Conservation (phyloP, 2,888 invertebrate species). For the Synergus laeviventris region DNA sequence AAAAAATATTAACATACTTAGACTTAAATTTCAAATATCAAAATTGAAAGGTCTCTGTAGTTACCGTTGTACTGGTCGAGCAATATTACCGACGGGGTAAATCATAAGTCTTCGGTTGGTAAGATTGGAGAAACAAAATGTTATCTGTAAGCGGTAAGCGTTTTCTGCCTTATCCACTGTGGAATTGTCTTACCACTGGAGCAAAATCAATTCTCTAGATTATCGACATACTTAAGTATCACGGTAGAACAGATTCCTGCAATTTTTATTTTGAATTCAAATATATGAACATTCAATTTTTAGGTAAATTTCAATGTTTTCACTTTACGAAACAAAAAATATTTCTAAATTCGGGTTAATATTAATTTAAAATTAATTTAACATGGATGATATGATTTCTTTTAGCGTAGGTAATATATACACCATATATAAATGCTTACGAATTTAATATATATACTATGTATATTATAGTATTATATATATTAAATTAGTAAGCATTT, state of each 20-base stretch:
- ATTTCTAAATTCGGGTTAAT: not conserved
- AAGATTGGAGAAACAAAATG: not conserved
- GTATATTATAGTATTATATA: too few relatives aligned
- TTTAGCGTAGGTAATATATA: not conserved
- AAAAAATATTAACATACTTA: not conserved
- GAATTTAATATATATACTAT: too few relatives aligned
- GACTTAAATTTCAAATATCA: not conserved
- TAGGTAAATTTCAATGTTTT: too few relatives aligned
- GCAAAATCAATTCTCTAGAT: not conserved
- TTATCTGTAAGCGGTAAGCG: not conserved
- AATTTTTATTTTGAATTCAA: not conserved
- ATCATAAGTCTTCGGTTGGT: not conserved
- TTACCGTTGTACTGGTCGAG: not conserved
- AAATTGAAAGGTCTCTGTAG: not conserved
- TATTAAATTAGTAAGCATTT: not conserved
- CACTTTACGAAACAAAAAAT: not conserved
- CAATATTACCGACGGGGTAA: not conserved
- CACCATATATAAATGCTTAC: too few relatives aligned
- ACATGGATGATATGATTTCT: not conserved
- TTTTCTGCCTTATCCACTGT: slow-evolving; percentile 14
- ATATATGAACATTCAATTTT: not conserved
- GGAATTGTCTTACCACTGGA: not conserved
- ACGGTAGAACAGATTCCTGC: not conserved
- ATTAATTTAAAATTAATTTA: not conserved
- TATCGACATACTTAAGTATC: not conserved